Percentiles rank a stretch among this genome's conserved stretches.
These are phyloP conservation scores for Orchestia grillus DNA, from an alignment of 1,140 invertebrate genomes.

Conservation along the genomic window DNA sequence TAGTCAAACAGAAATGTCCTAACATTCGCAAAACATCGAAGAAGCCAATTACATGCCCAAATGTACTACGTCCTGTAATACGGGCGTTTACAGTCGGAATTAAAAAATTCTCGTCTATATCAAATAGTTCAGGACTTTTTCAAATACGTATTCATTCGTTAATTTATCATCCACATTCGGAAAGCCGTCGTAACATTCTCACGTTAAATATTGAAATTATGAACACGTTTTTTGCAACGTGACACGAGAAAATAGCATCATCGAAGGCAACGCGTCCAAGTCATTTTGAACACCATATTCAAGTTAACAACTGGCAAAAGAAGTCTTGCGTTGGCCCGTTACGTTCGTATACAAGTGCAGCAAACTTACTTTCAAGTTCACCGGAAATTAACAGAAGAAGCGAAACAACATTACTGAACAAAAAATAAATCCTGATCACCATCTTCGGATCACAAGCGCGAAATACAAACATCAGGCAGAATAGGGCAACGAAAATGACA, in stretches of 20 bases:
- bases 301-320: not conserved
- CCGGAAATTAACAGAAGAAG: not conserved
- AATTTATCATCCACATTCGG: not conserved
- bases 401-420: not conserved
- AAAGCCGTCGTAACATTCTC: not conserved
- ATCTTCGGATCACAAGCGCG: not conserved
- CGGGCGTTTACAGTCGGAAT: too few relatives aligned
- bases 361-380: too few relatives aligned
- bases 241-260: too few relatives aligned
- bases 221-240: too few relatives aligned
- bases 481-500: not conserved
- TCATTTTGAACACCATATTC: not conserved
- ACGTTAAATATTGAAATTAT: too few relatives aligned
- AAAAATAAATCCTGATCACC: not conserved
- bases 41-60: too few relatives aligned
- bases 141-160: not conserved
- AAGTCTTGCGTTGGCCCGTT: not conserved
- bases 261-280: too few relatives aligned
- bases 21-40: too few relatives aligned
- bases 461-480: not conserved
- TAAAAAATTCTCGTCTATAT: too few relatives aligned
- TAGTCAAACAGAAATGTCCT: too few relatives aligned
- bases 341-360: not conserved
- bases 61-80: too few relatives aligned
- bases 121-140: too few relatives aligned